These are phyloP conservation scores for Argyrosomus japonicus DNA, from an alignment of 2,113 vertebrate genomes.

Conservation along the genomic window DNA sequence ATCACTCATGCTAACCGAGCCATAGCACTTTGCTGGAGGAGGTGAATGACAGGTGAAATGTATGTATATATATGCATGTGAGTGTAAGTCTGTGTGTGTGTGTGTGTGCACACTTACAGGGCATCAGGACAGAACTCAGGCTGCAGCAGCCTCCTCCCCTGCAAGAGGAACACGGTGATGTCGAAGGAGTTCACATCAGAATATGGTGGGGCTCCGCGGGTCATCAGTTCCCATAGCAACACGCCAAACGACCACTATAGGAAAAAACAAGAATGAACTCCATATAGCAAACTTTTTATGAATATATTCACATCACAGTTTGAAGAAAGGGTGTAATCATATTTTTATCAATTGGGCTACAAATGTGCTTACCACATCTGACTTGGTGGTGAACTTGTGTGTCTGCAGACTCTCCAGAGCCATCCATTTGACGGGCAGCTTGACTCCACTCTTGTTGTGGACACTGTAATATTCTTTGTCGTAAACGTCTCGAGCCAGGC, in stretches of 20 bases:
- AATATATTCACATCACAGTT: background rate
- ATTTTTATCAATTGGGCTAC: background rate
- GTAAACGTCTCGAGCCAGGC: constrained; percentile 95
- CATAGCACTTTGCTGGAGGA: constrained; percentile 16
- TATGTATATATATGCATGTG: background rate
- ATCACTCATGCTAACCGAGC: constrained; percentile 53
- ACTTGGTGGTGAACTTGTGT: constrained; percentile 98
- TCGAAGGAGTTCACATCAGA: constrained; percentile 98
- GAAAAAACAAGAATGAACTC: background rate
- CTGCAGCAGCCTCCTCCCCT: constrained; percentile 95
- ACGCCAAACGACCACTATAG: constrained; percentile 91
- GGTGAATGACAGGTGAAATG: constrained; percentile 2
- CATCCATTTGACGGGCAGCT: constrained; percentile 99
- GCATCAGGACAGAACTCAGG: constrained; percentile 97
- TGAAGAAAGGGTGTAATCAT: background rate
- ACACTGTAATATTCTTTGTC: constrained; percentile 99
- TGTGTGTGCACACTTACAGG: constrained; percentile 87
- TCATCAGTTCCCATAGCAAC: constrained; percentile 98
- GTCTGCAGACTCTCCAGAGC: constrained; percentile 98
- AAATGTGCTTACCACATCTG: constrained; percentile 92
- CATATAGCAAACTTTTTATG: background rate
- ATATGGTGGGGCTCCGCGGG: constrained; percentile 96
- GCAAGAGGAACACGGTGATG: constrained; percentile 96
- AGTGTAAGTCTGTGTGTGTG: too few species aligned
- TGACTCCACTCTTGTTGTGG: constrained; percentile 98